Evolutionary conservation across 1,140 invertebrate genomes (phyloP), one percentile per base, ranked within the genome.

Genomic region (Odontomachus brunneus): DNA sequence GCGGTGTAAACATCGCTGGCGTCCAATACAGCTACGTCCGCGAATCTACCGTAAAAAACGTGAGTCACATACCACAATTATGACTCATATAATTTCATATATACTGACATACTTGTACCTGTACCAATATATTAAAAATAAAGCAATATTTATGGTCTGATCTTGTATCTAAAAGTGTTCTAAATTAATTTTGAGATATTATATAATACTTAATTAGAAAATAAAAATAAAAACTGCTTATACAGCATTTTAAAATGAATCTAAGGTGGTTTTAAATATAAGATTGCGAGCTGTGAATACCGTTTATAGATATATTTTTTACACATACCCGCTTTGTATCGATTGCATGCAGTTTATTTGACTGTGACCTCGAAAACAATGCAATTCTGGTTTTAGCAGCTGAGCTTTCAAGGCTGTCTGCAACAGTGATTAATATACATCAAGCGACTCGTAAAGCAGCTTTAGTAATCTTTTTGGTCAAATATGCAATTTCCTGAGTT

Each of bases 1-100:
- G 97, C 98, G 49, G 97, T 98, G 90, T 99, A 98, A 66, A 99
- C 97, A 93, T 99, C 98, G 9, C 98, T 98, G 3, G 98, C 97
- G 94, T 99, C 98, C 19, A 99, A 94, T 1, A 99, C 96, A 51
- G 97, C 95, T 17, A 99, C 96, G 93, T 99, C 99, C n/a, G 98
- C 97, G 53, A 95, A 88, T 82, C 94, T 95, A 73, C 0, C 14
- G 5, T 57, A 55, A 71, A 44, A 69, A 55, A 82, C 55, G 22
- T 5, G 38, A 44, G 3, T 44, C 38, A 44, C 9, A 1, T 7
- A 44, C 29, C 5, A 33, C 29, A 5, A 26, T 44, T 55, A 33
- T 44, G 38, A 44, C 15, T 7, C 0, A 49, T 33, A 19, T 3
- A n/a, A 65, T 49, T 22, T 82, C 15, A 65, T 65, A n/a, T 53